A percentile compares a stretch with the other conserved stretches of the same genome.
phyloP scores from a whole-genome alignment of 2,797 vertebrate species.

The Anabacerthia variegaticeps region DNA sequence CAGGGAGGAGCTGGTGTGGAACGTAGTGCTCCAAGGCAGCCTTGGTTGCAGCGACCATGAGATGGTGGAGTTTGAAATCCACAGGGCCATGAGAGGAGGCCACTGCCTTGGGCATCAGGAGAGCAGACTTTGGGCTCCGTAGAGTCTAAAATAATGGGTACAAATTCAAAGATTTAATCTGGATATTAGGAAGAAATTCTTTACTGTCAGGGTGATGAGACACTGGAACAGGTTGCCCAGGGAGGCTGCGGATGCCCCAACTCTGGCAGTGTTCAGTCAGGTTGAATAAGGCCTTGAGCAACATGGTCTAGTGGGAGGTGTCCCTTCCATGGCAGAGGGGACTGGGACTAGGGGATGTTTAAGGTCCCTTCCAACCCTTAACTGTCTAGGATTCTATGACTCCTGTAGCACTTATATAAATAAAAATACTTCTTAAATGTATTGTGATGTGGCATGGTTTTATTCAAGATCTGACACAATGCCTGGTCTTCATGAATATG shows the following conservation, averaged over 20 bases:
- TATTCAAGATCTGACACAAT: neutral
- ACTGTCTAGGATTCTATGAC: neutral
- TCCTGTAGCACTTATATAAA: neutral
- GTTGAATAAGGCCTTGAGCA: neutral
- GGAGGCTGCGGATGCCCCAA: neutral
- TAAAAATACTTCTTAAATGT: neutral
- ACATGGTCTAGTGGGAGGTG: neutral
- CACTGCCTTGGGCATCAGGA: neutral
- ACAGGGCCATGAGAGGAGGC: rapidly evolving
- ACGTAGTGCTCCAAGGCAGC: rapidly evolving
- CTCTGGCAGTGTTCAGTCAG: neutral
- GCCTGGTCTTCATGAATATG: neutral
- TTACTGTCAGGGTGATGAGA: neutral
- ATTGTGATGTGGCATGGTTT: neutral
- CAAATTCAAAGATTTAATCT: neutral
- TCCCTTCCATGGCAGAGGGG: neutral
- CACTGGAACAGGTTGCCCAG: neutral
- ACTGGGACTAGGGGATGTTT: neutral
- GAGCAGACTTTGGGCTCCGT: neutral
- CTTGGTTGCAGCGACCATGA: neutral
- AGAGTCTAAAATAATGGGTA: neutral
- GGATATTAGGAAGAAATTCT: neutral
- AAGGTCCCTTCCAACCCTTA: neutral
- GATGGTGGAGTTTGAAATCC: neutral
- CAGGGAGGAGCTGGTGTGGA: neutral